These are phyloP conservation scores for Falco punctatus DNA, from an alignment of 2,113 vertebrate species.

Conservation along the genomic window DNA sequence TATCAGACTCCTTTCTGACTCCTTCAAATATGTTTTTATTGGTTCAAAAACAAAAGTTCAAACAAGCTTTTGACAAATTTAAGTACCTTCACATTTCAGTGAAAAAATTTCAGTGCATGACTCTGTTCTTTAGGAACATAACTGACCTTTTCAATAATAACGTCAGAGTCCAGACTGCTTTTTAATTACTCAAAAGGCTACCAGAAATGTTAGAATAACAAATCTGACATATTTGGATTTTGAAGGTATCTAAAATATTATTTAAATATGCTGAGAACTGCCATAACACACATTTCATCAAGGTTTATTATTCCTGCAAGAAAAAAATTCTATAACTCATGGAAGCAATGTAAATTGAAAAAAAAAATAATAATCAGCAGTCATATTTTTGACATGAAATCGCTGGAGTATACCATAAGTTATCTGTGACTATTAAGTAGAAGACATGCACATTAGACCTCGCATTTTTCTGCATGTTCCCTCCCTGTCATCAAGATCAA, in stretches of 20 bases:
- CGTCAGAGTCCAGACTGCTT: not conserved
- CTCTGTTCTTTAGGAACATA: not conserved
- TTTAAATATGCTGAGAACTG: not conserved
- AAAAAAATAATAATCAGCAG: not conserved
- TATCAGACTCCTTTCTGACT: not conserved
- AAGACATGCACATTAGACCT: not conserved
- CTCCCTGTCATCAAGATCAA: not conserved
- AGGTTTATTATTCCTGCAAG: not conserved
- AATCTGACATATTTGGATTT: not conserved
- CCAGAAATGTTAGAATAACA: constrained; percentile 7
- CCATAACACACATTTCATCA: not conserved
- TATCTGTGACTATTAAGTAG: not conserved
- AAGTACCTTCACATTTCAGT: not conserved
- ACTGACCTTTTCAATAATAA: not conserved
- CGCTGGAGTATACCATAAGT: not conserved
- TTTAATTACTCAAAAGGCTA: not conserved
- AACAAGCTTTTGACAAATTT: not conserved
- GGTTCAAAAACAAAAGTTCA: not conserved
- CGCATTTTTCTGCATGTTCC: not conserved
- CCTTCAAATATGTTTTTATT: not conserved
- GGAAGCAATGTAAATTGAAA: not conserved
- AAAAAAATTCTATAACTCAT: not conserved
- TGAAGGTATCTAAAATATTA: not conserved
- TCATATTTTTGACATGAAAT: not conserved
- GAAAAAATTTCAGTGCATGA: not conserved